Conservation (phyloP, 2,113 vertebrate genomes). For the Electrona antarctica region DNA sequence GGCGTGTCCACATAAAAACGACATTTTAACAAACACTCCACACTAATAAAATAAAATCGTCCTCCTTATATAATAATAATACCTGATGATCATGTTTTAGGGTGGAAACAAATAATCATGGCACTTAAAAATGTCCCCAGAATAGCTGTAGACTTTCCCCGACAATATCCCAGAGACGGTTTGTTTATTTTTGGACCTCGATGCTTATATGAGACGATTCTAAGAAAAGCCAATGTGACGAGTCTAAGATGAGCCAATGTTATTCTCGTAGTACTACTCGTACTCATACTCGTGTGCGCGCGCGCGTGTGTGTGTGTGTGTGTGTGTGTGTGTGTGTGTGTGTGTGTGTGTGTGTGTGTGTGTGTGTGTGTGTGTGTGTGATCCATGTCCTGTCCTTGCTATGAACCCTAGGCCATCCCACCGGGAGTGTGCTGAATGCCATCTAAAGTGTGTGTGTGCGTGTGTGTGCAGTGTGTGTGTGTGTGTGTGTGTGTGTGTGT, state of each 20-base stretch:
- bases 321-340: background rate
- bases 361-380: constrained; percentile 18
- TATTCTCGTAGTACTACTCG: too few relatives aligned
- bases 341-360: constrained; percentile 19
- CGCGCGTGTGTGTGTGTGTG: background rate
- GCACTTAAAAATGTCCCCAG: too few relatives aligned
- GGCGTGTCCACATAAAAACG: too few relatives aligned
- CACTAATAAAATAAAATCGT: too few relatives aligned
- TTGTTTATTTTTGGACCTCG: too few relatives aligned
- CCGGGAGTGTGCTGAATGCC: constrained; percentile 44
- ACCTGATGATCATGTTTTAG: too few relatives aligned
- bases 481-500: constrained; percentile 7
- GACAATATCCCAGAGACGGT: background rate
- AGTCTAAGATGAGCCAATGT: too few relatives aligned
- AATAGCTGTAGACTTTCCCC: too few relatives aligned
- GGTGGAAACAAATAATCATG: too few relatives aligned
- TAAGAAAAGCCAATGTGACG: background rate
- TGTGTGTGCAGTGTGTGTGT: constrained; percentile 4
- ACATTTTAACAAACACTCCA: too few relatives aligned
- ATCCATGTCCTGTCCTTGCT: constrained; percentile 48
- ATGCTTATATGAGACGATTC: too few relatives aligned
- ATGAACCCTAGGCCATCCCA: constrained; percentile 48
- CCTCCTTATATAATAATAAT: too few relatives aligned
- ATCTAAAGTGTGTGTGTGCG: background rate
- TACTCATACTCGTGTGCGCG: background rate